A percentile compares a stretch with the other conserved stretches of the same genome.
phyloP scores from a whole-genome alignment of 2,797 vertebrate genomes.

The Pipistrellus pygmaeus region DNA sequence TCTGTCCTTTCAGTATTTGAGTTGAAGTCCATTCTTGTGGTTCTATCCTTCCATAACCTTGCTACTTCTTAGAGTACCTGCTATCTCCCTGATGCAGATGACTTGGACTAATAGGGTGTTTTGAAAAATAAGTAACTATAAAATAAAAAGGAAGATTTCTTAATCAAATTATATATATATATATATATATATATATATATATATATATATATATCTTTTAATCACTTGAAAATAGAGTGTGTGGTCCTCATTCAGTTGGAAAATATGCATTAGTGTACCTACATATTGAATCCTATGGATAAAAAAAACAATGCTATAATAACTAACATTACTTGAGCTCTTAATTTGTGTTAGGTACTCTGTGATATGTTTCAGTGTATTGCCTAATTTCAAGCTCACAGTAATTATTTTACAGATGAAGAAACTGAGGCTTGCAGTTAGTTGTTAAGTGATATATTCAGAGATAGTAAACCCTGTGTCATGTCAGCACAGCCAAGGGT shows the following conservation, averaged over 20 bases:
- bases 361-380: neutral
- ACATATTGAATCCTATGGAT: neutral
- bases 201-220: neutral
- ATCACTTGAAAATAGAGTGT: constrained; percentile 10
- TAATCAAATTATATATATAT: neutral
- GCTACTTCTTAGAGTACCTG: neutral
- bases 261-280: neutral
- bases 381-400: neutral
- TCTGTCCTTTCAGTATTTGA: neutral
- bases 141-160: neutral
- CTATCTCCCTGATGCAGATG: neutral
- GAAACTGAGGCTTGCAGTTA: neutral
- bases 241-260: neutral
- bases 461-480: neutral
- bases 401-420: neutral
- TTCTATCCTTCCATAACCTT: neutral
- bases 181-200: neutral
- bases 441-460: neutral
- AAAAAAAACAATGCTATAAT: neutral
- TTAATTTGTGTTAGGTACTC: neutral
- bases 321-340: neutral
- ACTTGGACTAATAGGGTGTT: constrained; percentile 16
- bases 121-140: constrained; percentile 27
- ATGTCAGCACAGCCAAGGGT: too few species aligned
- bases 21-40: neutral